These are phyloP conservation scores for Adelosebastes latens DNA, from an alignment of 2,797 vertebrate genomes.

Conservation along the genomic window DNA sequence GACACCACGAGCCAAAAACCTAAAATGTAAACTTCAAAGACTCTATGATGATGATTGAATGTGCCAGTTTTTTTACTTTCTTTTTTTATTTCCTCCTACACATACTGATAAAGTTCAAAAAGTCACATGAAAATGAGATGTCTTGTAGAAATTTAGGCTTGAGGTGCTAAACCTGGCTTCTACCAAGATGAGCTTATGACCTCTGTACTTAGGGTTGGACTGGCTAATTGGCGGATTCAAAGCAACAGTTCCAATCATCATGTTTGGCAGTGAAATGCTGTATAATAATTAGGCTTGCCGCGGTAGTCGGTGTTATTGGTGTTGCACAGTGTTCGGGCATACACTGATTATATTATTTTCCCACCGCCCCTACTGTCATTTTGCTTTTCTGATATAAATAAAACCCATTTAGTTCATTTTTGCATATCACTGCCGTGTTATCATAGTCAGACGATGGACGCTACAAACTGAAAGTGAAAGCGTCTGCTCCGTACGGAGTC, in stretches of 20 bases:
- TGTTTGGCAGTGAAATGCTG: not conserved
- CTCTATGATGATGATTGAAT: constrained; percentile 47
- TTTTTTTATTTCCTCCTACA: not conserved
- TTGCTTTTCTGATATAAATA: too few relatives aligned
- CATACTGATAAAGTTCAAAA: constrained; percentile 35
- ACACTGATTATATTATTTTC: too few relatives aligned
- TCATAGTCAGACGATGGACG: too few relatives aligned
- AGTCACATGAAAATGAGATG: constrained; percentile 25
- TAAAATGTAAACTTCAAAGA: constrained; percentile 32
- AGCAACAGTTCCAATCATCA: not conserved
- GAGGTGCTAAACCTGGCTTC: not conserved
- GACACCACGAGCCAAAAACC: constrained; percentile 14
- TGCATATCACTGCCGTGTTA: too few relatives aligned
- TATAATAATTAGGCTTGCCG: not conserved
- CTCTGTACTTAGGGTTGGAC: not conserved
- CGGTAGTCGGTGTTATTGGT: too few relatives aligned
- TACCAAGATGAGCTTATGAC: not conserved
- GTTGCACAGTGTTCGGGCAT: too few relatives aligned
- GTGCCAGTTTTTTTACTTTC: constrained; percentile 59
- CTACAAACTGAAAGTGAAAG: too few relatives aligned
- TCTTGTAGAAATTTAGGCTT: not conserved
- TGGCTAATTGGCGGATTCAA: not conserved
- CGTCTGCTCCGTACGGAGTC: too few relatives aligned
- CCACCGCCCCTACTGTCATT: too few relatives aligned
- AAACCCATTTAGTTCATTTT: too few relatives aligned